These are phyloP conservation scores for Crypturellus undulatus DNA, from an alignment of 2,113 vertebrate genomes.

Conservation along the genomic window DNA sequence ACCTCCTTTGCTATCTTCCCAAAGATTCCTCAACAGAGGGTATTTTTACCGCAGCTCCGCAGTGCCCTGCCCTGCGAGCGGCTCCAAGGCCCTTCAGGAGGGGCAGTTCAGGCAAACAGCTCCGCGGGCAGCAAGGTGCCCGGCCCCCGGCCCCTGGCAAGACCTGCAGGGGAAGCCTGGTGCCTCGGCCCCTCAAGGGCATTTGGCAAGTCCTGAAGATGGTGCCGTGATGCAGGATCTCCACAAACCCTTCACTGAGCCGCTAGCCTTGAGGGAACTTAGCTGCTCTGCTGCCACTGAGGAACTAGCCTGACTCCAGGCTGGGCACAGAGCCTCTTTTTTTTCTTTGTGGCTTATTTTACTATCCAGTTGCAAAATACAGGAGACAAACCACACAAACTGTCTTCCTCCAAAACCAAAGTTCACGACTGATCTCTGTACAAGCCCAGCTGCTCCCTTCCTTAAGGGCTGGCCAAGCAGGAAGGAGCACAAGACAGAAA, in stretches of 20 bases:
- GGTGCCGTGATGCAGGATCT: not conserved
- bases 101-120: not conserved
- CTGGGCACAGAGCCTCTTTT: not conserved
- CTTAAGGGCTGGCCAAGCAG: not conserved
- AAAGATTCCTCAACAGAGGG: not conserved
- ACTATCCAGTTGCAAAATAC: not conserved
- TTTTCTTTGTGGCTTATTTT: not conserved
- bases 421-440: not conserved
- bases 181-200: not conserved
- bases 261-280: not conserved
- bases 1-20: not conserved
- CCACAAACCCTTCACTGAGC: not conserved
- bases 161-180: fast-evolving
- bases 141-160: not conserved
- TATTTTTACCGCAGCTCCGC: not conserved
- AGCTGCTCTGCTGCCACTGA: not conserved
- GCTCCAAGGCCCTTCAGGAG: not conserved
- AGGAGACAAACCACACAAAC: not conserved
- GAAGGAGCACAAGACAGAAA: not conserved
- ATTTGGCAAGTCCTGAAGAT: not conserved
- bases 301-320: not conserved
- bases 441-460: not conserved
- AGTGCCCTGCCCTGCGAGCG: not conserved
- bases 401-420: not conserved
- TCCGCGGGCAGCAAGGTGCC: not conserved